Evolutionary conservation across 2,888 invertebrate genomes (phyloP).

Genomic region (Machimus rusticus): DNA sequence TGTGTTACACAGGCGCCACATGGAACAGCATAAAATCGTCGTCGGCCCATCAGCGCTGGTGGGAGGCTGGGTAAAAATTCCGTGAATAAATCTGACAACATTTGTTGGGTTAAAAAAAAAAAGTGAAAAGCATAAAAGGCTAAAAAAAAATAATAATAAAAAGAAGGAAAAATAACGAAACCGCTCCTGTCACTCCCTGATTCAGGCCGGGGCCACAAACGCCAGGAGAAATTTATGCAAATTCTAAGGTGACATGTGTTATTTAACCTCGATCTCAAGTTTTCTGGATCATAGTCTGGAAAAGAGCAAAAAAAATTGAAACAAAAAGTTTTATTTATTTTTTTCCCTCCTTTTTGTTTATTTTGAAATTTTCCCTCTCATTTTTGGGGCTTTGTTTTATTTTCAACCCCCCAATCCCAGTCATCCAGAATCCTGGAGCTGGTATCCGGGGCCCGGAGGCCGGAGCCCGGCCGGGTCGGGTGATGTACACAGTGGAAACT

Average conservation of each 20-base stretch:
- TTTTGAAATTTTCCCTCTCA: conserved; percentile 8
- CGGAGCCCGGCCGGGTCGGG: background rate
- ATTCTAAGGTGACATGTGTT: conserved; percentile 37
- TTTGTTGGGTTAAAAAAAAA: background rate
- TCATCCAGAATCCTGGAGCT: background rate
- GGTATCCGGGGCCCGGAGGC: background rate
- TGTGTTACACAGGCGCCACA: background rate
- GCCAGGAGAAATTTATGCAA: conserved; percentile 27
- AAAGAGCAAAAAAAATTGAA: background rate
- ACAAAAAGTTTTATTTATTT: conserved; percentile 13
- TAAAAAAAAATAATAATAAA: background rate
- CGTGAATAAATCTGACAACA: background rate
- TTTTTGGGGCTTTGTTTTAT: conserved; percentile 5
- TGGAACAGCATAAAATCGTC: background rate
- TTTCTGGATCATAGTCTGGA: conserved; percentile 6
- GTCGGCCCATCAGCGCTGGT: background rate
- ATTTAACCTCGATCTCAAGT: conserved; percentile 36
- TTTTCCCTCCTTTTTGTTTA: background rate
- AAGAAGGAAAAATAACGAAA: background rate
- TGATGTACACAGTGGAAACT: conserved; percentile 5
- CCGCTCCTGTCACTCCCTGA: background rate
- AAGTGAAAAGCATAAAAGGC: background rate
- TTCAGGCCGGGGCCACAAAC: background rate
- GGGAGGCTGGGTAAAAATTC: background rate
- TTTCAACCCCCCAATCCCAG: background rate